phyloP scores from a whole-genome alignment of 2,888 invertebrate species.

The Hoplodrina ambigua region DNA sequence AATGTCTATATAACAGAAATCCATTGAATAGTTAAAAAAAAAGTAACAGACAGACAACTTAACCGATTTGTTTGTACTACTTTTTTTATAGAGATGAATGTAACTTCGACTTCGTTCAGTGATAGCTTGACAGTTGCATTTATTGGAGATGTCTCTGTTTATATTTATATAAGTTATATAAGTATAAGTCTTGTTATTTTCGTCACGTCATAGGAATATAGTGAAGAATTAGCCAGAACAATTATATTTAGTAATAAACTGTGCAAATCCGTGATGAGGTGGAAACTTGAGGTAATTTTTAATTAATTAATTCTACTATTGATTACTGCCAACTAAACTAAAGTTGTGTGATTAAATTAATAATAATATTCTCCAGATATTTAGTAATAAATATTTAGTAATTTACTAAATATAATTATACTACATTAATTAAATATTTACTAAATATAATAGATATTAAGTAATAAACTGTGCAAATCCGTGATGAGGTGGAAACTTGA shows the following conservation, averaged over 20 bases:
- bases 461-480: too few species aligned
- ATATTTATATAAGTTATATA: constrained; percentile 14
- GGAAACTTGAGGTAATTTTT: constrained; percentile 18
- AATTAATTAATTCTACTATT: neutral
- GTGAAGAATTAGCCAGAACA: constrained; percentile 6
- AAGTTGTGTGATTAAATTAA: neutral
- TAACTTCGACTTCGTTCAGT: constrained; percentile 16
- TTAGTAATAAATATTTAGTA: too few species aligned
- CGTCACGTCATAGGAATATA: constrained; percentile 5
- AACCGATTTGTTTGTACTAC: neutral
- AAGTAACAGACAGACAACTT: too few species aligned
- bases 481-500: too few species aligned
- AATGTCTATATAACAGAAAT: too few species aligned
- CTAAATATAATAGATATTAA: too few species aligned
- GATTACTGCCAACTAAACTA: too few species aligned
- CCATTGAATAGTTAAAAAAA: too few species aligned
- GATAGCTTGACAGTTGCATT: constrained; percentile 15
- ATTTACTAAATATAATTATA: too few species aligned
- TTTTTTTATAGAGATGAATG: neutral
- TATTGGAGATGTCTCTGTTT: constrained; percentile 14
- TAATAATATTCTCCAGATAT: too few species aligned
- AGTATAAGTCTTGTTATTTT: neutral
- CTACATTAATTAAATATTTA: too few species aligned
- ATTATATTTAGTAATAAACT: neutral
- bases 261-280: neutral